Evolutionary conservation across 2,888 invertebrate species (phyloP).

Genomic region (Drosophila monieri): DNA sequence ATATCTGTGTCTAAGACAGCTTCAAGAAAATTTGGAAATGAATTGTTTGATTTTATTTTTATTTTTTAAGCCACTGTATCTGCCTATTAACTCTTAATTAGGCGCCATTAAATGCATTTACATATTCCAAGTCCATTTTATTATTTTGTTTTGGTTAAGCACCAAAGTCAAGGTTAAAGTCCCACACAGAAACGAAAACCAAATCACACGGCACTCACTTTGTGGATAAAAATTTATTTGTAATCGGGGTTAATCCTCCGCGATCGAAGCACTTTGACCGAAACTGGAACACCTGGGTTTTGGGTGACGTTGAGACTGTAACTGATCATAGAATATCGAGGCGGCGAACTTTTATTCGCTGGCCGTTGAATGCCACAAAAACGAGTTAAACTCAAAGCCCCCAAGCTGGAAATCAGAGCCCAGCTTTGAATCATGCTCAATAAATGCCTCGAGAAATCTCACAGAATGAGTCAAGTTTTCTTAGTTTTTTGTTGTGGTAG

Average conservation of each 20-base stretch:
- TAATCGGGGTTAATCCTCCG: constrained; percentile 29
- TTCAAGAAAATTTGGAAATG: too few species aligned
- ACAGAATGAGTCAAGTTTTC: constrained; percentile 30
- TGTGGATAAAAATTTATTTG: constrained; percentile 2
- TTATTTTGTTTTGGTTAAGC: constrained; percentile 30
- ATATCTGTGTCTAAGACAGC: too few species aligned
- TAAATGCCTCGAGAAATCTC: constrained; percentile 36
- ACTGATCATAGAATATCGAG: constrained; percentile 82
- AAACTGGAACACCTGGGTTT: constrained; percentile 57
- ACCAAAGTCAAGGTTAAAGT: constrained; percentile 68
- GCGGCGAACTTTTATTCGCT: constrained; percentile 83
- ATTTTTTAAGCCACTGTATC: constrained; percentile 17
- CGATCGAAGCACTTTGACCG: constrained; percentile 37
- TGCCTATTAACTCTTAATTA: constrained; percentile 28
- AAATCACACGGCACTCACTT: constrained; percentile 36
- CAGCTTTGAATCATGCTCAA: constrained; percentile 46
- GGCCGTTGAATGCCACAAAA: constrained; percentile 79
- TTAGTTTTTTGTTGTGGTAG: neutral
- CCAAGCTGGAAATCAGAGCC: constrained; percentile 1
- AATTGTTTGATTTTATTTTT: too few species aligned
- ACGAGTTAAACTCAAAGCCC: constrained; percentile 63
- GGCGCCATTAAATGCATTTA: constrained; percentile 45
- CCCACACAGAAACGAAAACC: constrained; percentile 36
- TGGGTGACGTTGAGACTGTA: constrained; percentile 66
- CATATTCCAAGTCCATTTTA: constrained; percentile 39